phyloP scores from a whole-genome alignment of 1,140 invertebrate genomes.

The Zaprionus nigranus region DNA sequence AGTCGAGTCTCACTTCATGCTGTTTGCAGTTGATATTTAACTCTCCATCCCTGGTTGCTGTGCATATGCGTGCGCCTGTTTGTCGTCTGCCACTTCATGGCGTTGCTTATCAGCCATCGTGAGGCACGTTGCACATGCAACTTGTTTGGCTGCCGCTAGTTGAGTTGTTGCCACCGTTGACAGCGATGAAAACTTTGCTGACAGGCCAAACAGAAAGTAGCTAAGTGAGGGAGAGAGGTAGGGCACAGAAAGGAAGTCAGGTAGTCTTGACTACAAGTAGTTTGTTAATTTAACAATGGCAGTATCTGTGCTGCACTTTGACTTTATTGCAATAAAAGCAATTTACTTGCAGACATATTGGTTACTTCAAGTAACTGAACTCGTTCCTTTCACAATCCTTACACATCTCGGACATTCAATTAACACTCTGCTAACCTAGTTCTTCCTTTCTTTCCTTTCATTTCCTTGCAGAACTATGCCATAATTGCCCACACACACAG shows the following conservation, averaged over 20 bases:
- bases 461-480: conserved; percentile 62
- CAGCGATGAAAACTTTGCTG: conserved; percentile 79
- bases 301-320: not conserved
- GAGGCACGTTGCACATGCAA: conserved; percentile 55
- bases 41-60: conserved; percentile 21
- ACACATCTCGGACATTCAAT: not conserved
- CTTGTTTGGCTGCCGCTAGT: conserved; percentile 50
- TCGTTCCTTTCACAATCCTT: too few relatives aligned
- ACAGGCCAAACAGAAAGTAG: conserved; percentile 47
- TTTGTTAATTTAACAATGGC: conserved; percentile 6
- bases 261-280: conserved; percentile 3
- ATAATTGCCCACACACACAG: conserved; percentile 45
- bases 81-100: conserved; percentile 2
- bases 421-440: conserved; percentile 52
- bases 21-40: not conserved
- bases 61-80: conserved; percentile 27
- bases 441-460: conserved; percentile 29
- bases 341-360: not conserved
- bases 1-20: not conserved
- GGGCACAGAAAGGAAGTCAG: conserved; percentile 32
- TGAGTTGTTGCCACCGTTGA: conserved; percentile 68
- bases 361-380: not conserved
- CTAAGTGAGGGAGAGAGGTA: conserved; percentile 21
- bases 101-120: conserved; percentile 39
- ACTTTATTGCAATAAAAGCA: not conserved